Percentiles rank a stretch among this genome's conserved stretches.
Conservation (phyloP, 2,888 invertebrate genomes). For the Coremacera marginata region DNA sequence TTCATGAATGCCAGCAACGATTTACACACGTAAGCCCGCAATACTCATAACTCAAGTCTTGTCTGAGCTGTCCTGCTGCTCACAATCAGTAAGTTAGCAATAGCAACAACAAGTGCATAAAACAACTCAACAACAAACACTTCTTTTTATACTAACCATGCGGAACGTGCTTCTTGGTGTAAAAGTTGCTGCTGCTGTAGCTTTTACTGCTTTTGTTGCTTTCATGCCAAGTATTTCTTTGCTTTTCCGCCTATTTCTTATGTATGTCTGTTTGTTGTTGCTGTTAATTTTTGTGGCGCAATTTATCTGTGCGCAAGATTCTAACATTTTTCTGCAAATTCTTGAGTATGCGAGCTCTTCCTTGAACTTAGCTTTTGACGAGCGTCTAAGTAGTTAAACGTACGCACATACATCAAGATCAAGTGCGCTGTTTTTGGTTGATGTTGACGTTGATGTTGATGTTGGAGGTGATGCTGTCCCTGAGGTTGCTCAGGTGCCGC, state of each 20-base stretch:
- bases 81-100: neutral
- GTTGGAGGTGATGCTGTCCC: neutral
- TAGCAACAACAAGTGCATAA: slow-evolving; percentile 3
- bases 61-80: slow-evolving; percentile 11
- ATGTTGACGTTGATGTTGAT: neutral
- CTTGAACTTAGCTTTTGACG: neutral
- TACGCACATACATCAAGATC: slow-evolving; percentile 24
- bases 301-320: slow-evolving; percentile 50
- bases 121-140: neutral
- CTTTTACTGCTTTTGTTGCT: neutral
- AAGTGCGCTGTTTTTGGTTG: slow-evolving; percentile 14
- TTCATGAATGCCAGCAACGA: slow-evolving; percentile 12
- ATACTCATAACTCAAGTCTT: slow-evolving; percentile 12
- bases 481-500: neutral
- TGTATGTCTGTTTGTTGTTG: neutral
- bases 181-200: neutral
- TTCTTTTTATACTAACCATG: neutral
- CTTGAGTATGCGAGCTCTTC: neutral
- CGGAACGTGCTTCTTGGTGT: slow-evolving; percentile 13
- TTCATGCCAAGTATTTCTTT: neutral
- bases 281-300: slow-evolving; percentile 10
- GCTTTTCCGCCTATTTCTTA: neutral
- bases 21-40: slow-evolving; percentile 1
- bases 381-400: slow-evolving; percentile 3
- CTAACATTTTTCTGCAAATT: slow-evolving; percentile 47